phyloP scores from a whole-genome alignment of 2,797 vertebrate genomes.

The Hydrolagus colliei region DNA sequence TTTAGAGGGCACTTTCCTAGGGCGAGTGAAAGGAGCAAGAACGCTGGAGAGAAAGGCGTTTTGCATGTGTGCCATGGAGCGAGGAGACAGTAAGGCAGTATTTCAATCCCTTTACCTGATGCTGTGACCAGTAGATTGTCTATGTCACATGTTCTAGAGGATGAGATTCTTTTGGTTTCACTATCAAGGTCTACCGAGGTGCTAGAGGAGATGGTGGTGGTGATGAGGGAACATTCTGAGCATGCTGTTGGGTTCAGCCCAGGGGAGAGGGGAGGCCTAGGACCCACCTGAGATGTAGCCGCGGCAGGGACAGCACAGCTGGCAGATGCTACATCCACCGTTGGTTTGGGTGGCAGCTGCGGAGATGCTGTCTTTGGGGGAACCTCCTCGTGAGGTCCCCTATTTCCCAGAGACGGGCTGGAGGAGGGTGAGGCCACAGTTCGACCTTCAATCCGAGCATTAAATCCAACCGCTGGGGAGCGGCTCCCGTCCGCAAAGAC shows the following conservation, averaged over 20 bases:
- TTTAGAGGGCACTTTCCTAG: neutral
- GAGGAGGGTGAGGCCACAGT: constrained; percentile 59
- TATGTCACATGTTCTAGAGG: constrained; percentile 81
- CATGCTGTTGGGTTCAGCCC: constrained; percentile 82
- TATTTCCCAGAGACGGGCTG: constrained; percentile 63
- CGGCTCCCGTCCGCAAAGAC: constrained; percentile 72
- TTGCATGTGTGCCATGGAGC: constrained; percentile 31
- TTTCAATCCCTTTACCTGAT: constrained; percentile 90
- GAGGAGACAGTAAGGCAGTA: constrained; percentile 51
- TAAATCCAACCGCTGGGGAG: constrained; percentile 67
- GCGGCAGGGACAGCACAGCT: constrained; percentile 82
- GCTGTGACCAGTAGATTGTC: constrained; percentile 98
- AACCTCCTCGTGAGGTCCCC: constrained; percentile 65
- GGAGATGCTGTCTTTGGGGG: constrained; percentile 73
- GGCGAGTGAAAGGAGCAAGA: constrained; percentile 2
- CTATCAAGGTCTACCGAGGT: constrained; percentile 86
- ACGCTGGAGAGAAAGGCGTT: neutral
- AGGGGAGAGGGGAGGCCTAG: constrained; percentile 65
- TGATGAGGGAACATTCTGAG: constrained; percentile 78
- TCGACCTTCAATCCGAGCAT: constrained; percentile 60
- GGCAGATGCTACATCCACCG: constrained; percentile 81
- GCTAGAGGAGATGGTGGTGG: constrained; percentile 78
- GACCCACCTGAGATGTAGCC: constrained; percentile 98
- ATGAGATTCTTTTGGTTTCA: constrained; percentile 57
- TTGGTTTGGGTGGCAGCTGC: constrained; percentile 94